Percentiles rank a stretch among this genome's conserved stretches.
These are phyloP conservation scores for Catostomus latipinnis DNA, from an alignment of 2,797 vertebrate species.

Conservation along the genomic window DNA sequence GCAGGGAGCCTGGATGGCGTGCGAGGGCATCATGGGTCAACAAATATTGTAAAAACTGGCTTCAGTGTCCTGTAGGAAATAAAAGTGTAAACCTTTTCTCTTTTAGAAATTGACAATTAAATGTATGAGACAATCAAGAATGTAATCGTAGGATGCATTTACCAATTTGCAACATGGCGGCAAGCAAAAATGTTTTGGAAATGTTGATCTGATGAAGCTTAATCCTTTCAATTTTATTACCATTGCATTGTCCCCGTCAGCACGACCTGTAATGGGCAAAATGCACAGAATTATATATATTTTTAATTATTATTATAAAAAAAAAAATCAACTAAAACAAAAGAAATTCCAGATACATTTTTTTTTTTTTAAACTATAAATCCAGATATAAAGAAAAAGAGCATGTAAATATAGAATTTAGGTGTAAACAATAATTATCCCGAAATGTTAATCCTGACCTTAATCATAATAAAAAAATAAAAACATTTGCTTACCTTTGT, in stretches of 20 bases:
- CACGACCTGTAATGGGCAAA: background rate
- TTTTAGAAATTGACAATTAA: background rate
- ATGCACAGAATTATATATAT: background rate
- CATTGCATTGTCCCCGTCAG: background rate
- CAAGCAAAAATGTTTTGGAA: background rate
- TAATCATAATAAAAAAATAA: background rate
- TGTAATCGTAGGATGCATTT: background rate
- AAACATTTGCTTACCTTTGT: slow-evolving; percentile 61
- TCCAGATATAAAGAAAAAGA: too few species aligned
- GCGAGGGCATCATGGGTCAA: slow-evolving; percentile 21
- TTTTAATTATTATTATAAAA: background rate
- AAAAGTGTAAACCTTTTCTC: background rate
- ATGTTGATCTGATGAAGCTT: background rate
- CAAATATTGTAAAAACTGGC: slow-evolving; percentile 34
- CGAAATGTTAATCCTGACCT: too few species aligned
- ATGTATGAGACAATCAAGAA: background rate
- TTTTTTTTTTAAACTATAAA: background rate
- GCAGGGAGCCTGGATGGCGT: slow-evolving; percentile 14
- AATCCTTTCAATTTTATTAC: background rate
- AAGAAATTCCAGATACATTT: too few species aligned
- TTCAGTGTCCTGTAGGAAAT: slow-evolving; percentile 25
- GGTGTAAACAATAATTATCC: too few species aligned
- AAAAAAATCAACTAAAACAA: too few species aligned
- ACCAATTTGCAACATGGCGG: background rate
- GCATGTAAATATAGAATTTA: too few species aligned